These are phyloP conservation scores for Catocala nupta DNA, from an alignment of 2,888 invertebrate genomes.

Conservation along the genomic window DNA sequence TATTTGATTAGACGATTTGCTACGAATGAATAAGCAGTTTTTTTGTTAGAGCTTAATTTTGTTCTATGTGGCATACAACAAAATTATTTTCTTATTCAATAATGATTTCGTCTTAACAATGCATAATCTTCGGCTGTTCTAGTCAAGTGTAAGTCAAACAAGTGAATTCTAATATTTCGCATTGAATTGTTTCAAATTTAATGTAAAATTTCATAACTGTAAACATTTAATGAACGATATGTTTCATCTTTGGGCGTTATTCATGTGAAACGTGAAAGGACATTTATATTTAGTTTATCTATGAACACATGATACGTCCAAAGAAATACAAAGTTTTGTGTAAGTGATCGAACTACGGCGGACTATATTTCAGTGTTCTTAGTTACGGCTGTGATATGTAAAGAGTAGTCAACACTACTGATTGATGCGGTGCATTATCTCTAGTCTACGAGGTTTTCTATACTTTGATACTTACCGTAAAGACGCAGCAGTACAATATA, in stretches of 20 bases:
- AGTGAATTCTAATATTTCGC: conserved; percentile 18
- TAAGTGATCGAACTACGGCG: conserved; percentile 13
- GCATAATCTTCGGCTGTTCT: conserved; percentile 46
- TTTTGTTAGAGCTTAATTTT: not conserved
- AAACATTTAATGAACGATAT: conserved; percentile 8
- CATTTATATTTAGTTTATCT: conserved; percentile 36
- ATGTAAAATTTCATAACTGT: conserved; percentile 17
- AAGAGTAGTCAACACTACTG: conserved; percentile 43
- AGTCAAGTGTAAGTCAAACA: conserved; percentile 44
- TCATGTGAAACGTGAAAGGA: conserved; percentile 25
- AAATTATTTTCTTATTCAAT: conserved; percentile 7
- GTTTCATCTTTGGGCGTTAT: conserved; percentile 19
- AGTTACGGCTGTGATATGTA: conserved; percentile 75
- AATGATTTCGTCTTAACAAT: conserved; percentile 12
- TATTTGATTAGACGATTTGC: not conserved
- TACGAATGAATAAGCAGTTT: not conserved
- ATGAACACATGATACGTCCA: conserved; percentile 27
- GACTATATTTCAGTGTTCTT: conserved; percentile 58
- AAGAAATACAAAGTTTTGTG: conserved; percentile 10
- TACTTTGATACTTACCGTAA: conserved; percentile 42
- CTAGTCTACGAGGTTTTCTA: conserved; percentile 20
- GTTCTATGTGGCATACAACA: not conserved
- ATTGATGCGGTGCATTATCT: conserved; percentile 34
- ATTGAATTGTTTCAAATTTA: conserved; percentile 18
- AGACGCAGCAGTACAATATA: conserved; percentile 21